Evolutionary conservation across 30 jellyfish, hydroid and myxozoan species (phyloP).

Genomic region (Aurelia aurita): DNA sequence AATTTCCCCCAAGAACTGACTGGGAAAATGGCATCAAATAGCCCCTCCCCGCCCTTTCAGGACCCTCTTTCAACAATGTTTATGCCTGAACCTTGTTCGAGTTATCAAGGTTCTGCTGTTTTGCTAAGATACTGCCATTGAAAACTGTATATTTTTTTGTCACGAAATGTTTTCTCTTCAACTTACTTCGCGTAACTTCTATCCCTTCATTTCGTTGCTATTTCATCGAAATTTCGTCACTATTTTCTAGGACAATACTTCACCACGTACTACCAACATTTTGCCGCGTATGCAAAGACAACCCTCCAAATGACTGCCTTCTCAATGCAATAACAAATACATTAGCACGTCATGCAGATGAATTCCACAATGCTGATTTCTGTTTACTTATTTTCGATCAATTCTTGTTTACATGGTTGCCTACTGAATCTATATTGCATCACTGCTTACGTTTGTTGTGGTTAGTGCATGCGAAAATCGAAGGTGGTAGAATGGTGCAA

Average conservation of each 20-base stretch:
- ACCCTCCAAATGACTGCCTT: constrained; percentile 64
- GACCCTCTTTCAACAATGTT: too few species aligned
- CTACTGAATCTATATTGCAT: constrained; percentile 65
- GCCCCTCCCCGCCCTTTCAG: too few species aligned
- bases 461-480: constrained; percentile 78
- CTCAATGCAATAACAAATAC: constrained; percentile 49
- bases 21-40: too few species aligned
- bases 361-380: constrained; percentile 51
- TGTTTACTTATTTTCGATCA: constrained; percentile 80
- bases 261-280: constrained; percentile 63
- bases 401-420: constrained; percentile 84
- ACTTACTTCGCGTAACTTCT: too few species aligned
- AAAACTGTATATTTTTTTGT: too few species aligned
- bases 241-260: constrained; percentile 51
- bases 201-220: too few species aligned
- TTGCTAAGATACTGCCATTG: too few species aligned
- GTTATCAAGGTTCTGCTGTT: too few species aligned
- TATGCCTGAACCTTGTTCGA: too few species aligned
- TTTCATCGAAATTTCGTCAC: too few species aligned
- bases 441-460: constrained; percentile 85
- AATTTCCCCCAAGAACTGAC: too few species aligned
- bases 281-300: constrained; percentile 61
- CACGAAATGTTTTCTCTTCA: too few species aligned
- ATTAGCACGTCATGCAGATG: constrained; percentile 69
- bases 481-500: constrained; percentile 74